phyloP scores from a whole-genome alignment of 2,797 vertebrate species.

The Darevskia nairensis region DNA sequence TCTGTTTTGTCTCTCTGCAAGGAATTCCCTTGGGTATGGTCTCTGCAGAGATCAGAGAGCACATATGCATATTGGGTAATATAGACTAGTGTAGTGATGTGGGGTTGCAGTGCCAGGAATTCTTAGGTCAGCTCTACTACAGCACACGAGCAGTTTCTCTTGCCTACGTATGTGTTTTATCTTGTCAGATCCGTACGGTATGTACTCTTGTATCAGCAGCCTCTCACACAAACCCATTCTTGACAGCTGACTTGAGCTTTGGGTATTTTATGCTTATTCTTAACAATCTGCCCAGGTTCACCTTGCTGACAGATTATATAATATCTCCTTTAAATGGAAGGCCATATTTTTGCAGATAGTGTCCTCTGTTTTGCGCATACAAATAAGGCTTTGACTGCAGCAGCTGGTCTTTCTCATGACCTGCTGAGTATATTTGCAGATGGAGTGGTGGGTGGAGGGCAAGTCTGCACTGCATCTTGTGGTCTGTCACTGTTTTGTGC shows the following conservation, averaged over 20 bases:
- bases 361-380: not conserved
- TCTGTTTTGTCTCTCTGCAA: constrained; percentile 6
- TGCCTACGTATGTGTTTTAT: not conserved
- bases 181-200: not conserved
- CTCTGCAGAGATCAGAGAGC: not conserved
- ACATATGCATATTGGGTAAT: not conserved
- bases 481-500: not conserved
- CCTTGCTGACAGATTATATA: not conserved
- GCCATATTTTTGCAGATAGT: not conserved
- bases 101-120: constrained; percentile 8
- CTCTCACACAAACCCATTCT: not conserved
- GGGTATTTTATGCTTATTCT: constrained; percentile 21
- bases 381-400: not conserved
- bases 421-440: not conserved
- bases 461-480: not conserved
- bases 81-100: constrained; percentile 3
- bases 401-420: not conserved
- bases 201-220: not conserved
- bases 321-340: constrained; percentile 4
- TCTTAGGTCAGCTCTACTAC: constrained; percentile 13
- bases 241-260: not conserved
- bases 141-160: not conserved
- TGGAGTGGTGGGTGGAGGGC: too few species aligned
- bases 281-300: not conserved
- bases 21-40: constrained; percentile 7